A percentile compares a stretch with the other conserved stretches of the same genome.
These are phyloP conservation scores for Menura novaehollandiae DNA, from an alignment of 2,113 vertebrate genomes.

Conservation along the genomic window DNA sequence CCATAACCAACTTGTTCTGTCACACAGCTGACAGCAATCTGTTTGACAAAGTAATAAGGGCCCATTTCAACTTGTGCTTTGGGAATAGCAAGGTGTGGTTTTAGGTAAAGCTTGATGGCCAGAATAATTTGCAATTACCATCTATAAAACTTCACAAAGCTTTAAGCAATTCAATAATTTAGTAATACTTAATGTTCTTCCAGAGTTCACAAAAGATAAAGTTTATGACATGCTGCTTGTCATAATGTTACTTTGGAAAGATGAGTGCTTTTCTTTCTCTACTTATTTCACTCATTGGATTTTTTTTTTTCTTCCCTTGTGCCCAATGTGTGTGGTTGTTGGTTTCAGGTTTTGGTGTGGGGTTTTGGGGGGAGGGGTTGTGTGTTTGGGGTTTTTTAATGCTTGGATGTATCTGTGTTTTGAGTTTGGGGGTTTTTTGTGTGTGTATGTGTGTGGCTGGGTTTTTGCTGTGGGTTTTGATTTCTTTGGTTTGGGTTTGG, in stretches of 20 bases:
- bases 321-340: background rate
- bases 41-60: background rate
- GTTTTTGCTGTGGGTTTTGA: background rate
- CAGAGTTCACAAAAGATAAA: background rate
- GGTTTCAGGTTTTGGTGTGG: background rate
- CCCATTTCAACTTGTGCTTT: background rate
- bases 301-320: background rate
- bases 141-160: background rate
- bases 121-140: background rate
- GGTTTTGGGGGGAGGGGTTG: background rate
- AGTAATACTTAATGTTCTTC: background rate
- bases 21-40: background rate
- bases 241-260: background rate
- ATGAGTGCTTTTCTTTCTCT: background rate
- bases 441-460: background rate
- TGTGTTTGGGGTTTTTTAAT: background rate
- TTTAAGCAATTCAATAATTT: background rate
- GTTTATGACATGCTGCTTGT: background rate
- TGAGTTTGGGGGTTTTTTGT: background rate
- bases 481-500: background rate
- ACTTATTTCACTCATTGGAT: background rate
- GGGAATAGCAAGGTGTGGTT: background rate
- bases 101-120: background rate
- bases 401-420: background rate
- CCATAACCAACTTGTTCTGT: background rate